Evolutionary conservation across 1,140 invertebrate genomes (phyloP).

Genomic region (Eurosta solidaginis): DNA sequence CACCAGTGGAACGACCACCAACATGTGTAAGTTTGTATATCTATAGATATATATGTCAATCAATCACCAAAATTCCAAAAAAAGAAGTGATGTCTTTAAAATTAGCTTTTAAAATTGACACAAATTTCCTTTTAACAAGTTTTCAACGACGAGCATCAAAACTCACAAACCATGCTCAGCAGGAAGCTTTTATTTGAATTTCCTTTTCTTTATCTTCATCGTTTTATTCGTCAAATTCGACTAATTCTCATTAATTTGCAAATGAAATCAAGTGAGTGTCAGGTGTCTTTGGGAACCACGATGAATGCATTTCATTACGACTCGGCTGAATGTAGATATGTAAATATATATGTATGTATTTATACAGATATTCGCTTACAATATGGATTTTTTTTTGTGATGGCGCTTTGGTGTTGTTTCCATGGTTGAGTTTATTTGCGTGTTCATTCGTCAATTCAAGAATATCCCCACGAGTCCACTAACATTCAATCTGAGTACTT

Average conservation of each 20-base stretch:
- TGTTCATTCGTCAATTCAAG: constrained; percentile 35
- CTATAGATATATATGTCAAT: not conserved
- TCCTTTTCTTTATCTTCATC: not conserved
- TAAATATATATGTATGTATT: not conserved
- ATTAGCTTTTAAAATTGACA: constrained; percentile 17
- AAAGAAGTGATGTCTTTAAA: constrained; percentile 52
- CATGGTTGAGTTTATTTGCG: constrained; percentile 44
- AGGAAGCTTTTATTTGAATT: constrained; percentile 1
- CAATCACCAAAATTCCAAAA: constrained; percentile 20
- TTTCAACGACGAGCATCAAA: constrained; percentile 30
- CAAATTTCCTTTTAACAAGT: constrained; percentile 51
- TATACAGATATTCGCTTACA: not conserved
- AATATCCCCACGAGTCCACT: not conserved
- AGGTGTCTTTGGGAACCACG: constrained; percentile 49
- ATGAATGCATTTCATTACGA: not conserved
- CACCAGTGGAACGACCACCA: too few relatives aligned
- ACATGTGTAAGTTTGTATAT: not conserved
- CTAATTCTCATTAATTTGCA: constrained; percentile 57
- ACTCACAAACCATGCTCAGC: not conserved
- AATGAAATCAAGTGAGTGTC: constrained; percentile 56
- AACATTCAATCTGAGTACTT: not conserved
- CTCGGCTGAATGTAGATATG: too few relatives aligned
- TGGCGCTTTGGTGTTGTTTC: not conserved
- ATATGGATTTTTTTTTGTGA: not conserved
- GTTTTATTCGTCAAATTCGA: constrained; percentile 2